Evolutionary conservation across 53 echinoderm and acorn worm species (phyloP).

Genomic region (Stichopus horrens): DNA sequence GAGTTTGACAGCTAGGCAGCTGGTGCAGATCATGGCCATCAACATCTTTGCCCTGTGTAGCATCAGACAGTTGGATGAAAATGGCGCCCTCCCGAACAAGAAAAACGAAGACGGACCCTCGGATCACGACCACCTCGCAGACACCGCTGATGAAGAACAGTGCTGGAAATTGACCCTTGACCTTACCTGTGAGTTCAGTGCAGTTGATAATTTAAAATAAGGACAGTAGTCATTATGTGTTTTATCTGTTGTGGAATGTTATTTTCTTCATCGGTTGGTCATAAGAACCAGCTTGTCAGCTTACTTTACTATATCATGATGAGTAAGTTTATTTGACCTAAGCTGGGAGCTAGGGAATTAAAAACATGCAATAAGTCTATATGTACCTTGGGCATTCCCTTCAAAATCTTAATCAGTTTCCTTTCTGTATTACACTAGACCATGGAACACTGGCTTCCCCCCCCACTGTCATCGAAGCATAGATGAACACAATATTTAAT

Average conservation of each 20-base stretch:
- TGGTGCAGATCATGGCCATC: constrained; percentile 92
- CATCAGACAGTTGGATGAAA: constrained; percentile 57
- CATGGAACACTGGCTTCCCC: no score
- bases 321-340: no score
- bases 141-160: constrained; percentile 69
- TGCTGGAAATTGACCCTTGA: constrained; percentile 87
- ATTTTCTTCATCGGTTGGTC: neutral
- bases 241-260: neutral
- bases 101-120: constrained; percentile 28
- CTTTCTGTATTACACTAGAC: no score
- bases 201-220: neutral
- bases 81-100: constrained; percentile 44
- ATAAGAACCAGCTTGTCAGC: neutral
- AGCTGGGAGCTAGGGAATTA: no score
- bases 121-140: neutral
- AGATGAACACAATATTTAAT: no score
- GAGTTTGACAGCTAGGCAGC: constrained; percentile 86
- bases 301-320: no score
- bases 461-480: no score
- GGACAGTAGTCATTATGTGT: neutral
- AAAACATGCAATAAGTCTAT: no score
- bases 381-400: no score
- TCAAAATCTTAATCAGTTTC: no score
- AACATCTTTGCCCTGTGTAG: constrained; percentile 89
- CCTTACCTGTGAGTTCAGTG: constrained; percentile 67